These are phyloP conservation scores for Nomada hirtipes DNA, from an alignment of 2,888 invertebrate genomes.

Conservation along the genomic window DNA sequence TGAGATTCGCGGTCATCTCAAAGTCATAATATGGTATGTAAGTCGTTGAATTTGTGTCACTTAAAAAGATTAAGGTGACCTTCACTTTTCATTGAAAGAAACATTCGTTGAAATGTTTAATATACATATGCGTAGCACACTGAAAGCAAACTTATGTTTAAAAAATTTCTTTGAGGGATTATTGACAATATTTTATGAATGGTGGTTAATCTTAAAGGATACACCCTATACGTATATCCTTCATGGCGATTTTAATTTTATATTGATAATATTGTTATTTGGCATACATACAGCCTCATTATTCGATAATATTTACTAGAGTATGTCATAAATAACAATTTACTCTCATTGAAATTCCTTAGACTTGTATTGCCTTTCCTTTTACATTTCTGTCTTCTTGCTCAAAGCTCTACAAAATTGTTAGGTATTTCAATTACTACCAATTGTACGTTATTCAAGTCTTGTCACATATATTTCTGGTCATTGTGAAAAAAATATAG, in stretches of 20 bases:
- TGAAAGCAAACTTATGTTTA: too few relatives aligned
- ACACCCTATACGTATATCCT: not conserved
- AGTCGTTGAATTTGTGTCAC: too few relatives aligned
- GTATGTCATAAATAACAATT: not conserved
- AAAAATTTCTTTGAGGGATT: too few relatives aligned
- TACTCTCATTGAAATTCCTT: not conserved
- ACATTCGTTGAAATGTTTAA: too few relatives aligned
- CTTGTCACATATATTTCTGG: not conserved
- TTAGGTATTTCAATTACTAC: not conserved
- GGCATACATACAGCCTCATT: not conserved
- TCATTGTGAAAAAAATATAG: slow-evolving; percentile 1
- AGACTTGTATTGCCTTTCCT: not conserved
- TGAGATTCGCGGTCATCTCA: too few relatives aligned
- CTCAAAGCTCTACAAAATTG: not conserved
- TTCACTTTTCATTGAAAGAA: too few relatives aligned
- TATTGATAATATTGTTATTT: slow-evolving; percentile 11
- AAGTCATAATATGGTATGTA: too few relatives aligned
- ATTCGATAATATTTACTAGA: slow-evolving; percentile 6
- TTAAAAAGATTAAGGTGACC: too few relatives aligned
- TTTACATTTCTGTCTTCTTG: not conserved
- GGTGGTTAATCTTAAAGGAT: not conserved
- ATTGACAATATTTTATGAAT: too few relatives aligned
- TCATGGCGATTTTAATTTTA: not conserved
- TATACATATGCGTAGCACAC: too few relatives aligned
- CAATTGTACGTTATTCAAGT: not conserved